Evolutionary conservation across 2,888 invertebrate species (phyloP), one percentile per base, ranked within the genome.

Genomic region (Volucella inanis): DNA sequence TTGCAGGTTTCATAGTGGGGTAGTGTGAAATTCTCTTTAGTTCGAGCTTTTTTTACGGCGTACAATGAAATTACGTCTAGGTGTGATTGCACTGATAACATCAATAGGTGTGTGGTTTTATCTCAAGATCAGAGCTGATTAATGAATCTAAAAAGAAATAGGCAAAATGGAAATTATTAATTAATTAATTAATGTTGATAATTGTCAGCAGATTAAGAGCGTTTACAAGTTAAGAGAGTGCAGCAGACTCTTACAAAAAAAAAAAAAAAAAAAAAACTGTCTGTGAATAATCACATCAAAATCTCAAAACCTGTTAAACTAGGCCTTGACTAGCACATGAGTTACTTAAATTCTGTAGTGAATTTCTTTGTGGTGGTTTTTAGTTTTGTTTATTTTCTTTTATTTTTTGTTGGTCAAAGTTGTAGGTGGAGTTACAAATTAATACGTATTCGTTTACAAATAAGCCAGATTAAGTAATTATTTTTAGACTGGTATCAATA

Each of bases 81-180:
- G 11, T 55, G 64, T 54, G 39, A 22, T 59, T 62, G 59, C 31
- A 8, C 49, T 67, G 59, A 80, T 80, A 85, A 49, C 75, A 76
- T 49, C 10, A 70, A 75, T 64, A n/a, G 38, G n/a, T 62, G 47
- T 49, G 54, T 54, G 11, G 22, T 18, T 47, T 64, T 14, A 31
- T 65, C 54, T 47, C 3, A 43, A 8, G 8, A 61, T n/a, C 62
- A 61, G 18, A 22, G 70, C 49, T 70, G 71, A 49, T 47, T 62
- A 55, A 12, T 9, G 38, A 10, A 78, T 78, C 78, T 78, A 38
- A 22, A 71, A 80, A 18, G 9, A 64, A 12, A 31, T 31, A 31
- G 31, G 6, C 0, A 15, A 64, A 67, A 22, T 38, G 39, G 41
- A 65, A 45, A 38, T 41, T 9, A 31, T n/a, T 43, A 4, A 15